phyloP scores from a whole-genome alignment of 2,888 invertebrate genomes.

The Rhagophthalmus giganteus region DNA sequence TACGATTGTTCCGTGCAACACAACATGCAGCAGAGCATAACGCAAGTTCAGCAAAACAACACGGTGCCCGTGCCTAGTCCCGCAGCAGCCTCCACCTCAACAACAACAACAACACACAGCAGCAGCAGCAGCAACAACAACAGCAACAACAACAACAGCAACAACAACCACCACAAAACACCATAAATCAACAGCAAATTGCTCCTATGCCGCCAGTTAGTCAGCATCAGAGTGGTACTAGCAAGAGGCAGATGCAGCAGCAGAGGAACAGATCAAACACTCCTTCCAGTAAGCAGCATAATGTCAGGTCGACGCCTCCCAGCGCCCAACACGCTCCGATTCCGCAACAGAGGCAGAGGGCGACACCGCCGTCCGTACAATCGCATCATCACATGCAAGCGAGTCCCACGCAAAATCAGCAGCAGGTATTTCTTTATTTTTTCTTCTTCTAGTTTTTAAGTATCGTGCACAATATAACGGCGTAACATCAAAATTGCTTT shows the following conservation, averaged over 20 bases:
- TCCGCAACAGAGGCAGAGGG: conserved; percentile 38
- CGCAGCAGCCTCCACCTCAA: no score
- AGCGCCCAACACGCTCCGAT: conserved; percentile 41
- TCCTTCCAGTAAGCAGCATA: conserved; percentile 50
- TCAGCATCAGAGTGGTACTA: conserved; percentile 46
- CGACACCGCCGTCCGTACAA: conserved; percentile 18
- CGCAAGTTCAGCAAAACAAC: conserved; percentile 45
- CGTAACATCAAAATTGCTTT: no score
- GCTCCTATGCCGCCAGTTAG: conserved; percentile 35
- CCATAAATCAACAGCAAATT: conserved; percentile 45
- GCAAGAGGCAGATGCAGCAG: conserved; percentile 50
- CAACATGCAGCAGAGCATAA: conserved; percentile 38
- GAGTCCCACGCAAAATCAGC: conserved; percentile 47
- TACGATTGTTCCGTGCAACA: conserved; percentile 12
- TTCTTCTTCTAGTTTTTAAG: no score
- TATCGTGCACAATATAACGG: no score
- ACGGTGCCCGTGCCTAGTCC: conserved; percentile 57
- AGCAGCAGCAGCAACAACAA: no score
- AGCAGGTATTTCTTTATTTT: conserved; percentile 28
- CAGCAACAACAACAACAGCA: no score
- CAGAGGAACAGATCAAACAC: conserved; percentile 50
- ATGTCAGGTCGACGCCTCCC: conserved; percentile 51
- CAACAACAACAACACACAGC: no score
- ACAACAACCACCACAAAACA: no score
- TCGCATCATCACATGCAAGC: conserved; percentile 41